A percentile compares a stretch with the other conserved stretches of the same genome.
These are phyloP conservation scores for Passer domesticus DNA, from an alignment of 2,113 vertebrate genomes.

Conservation along the genomic window DNA sequence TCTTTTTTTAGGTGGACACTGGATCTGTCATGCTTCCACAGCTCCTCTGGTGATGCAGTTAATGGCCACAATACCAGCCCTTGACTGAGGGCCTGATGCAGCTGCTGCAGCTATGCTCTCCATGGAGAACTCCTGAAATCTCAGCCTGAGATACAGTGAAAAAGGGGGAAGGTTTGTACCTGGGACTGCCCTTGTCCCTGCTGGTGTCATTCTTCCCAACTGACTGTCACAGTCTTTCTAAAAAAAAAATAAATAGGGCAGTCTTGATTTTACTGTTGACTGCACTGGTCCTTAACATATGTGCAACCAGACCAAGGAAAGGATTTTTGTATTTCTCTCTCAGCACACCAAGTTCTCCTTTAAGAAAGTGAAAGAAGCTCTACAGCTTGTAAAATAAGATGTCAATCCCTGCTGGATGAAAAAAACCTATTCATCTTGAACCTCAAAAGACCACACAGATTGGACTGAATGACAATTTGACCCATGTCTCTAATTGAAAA, in stretches of 20 bases:
- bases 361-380: not conserved
- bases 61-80: fast-evolving
- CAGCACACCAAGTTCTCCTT: not conserved
- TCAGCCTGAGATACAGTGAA: not conserved
- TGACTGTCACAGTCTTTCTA: not conserved
- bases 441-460: not conserved
- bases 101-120: not conserved
- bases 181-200: not conserved
- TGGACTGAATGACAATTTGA: not conserved
- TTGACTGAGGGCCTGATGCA: fast-evolving
- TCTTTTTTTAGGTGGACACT: not conserved
- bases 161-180: not conserved
- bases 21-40: not conserved
- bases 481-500: not conserved
- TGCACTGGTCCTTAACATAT: not conserved
- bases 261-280: not conserved
- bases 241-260: not conserved
- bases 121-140: not conserved
- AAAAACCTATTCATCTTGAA: not conserved
- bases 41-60: not conserved
- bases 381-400: not conserved
- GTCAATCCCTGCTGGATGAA: not conserved
- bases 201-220: not conserved
- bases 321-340: not conserved
- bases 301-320: not conserved